These are phyloP conservation scores for Coecobrya sp. DNA, from an alignment of 2,888 invertebrate species.

Conservation along the genomic window DNA sequence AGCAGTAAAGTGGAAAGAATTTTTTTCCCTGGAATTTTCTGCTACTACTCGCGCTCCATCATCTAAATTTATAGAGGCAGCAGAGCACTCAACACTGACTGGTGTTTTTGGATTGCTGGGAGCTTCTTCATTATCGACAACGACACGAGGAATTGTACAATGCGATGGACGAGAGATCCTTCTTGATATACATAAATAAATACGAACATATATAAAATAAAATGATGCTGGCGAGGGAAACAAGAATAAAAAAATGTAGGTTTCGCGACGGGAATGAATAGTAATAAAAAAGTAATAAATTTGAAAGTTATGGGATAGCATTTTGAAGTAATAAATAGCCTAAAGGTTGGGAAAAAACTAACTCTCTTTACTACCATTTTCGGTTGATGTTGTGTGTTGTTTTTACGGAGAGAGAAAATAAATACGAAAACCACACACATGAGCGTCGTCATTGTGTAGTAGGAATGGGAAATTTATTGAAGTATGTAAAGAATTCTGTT, in stretches of 20 bases:
- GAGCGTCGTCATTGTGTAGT: not conserved
- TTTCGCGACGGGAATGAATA: not conserved
- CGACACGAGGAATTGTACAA: not conserved
- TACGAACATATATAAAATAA: not conserved
- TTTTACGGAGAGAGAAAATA: no score
- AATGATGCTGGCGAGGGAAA: not conserved
- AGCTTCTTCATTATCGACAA: conserved; percentile 34
- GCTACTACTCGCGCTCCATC: not conserved
- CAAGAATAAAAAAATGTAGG: not conserved
- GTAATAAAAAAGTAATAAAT: not conserved
- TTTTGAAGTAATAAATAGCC: no score
- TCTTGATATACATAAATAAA: not conserved
- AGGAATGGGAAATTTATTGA: not conserved
- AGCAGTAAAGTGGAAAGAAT: conserved; percentile 28
- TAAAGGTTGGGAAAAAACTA: no score
- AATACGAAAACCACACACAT: no score
- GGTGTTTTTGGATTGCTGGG: not conserved
- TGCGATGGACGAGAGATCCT: not conserved
- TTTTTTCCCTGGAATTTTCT: conserved; percentile 22
- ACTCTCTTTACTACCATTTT: no score
- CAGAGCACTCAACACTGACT: not conserved
- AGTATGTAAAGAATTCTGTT: not conserved
- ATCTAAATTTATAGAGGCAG: not conserved
- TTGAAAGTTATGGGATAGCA: not conserved
- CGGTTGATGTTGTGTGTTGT: no score